Evolutionary conservation across 2,888 invertebrate species (phyloP), one percentile per base, ranked within the genome.

Genomic region (Drosophila robusta): DNA sequence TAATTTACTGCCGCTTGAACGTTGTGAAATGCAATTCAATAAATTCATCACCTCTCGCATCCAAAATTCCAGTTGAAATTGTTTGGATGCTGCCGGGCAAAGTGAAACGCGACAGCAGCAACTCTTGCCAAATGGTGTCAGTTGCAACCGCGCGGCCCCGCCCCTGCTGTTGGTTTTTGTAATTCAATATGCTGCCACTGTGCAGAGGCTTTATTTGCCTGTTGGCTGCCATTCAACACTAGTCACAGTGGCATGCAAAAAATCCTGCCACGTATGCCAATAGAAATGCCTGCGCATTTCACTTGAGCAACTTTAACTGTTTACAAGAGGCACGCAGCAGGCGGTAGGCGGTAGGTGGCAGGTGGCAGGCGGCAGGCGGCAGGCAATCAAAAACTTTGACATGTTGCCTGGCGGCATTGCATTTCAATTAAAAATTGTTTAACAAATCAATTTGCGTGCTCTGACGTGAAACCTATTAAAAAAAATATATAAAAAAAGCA

Each of bases 361-460:
- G 44, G 55, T 46, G 44, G 64, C 42, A 42, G 16, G 62, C 22
- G 39, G 36, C 39, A 57, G 44, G 62, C 70, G 68, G 70, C 71
- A 70, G 52, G 32, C n/a, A n/a, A n/a, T n/a, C n/a, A n/a, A n/a
- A 66, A 85, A 80, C 56, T 82, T 82, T 68, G 82, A 82, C 82
- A 74, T 77, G 56, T 64, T 71, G 65, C 75, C 75, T 68, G 64
- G 44, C 58, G 60, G 72, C 68, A 64, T 78, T 84, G 71, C 56
- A 70, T 85, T 85, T 85, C 85, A 85, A 84, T 85, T 85, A 85
- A 86, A 82, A 84, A 82, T 80, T 76, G 82, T 70, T 84, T 70
- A 85, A 82, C 80, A 78, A 85, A 85, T 85, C 84, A 86, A 85
- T 86, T 85, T 82, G 52, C 63, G 46, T 34, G 36, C 54, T 62